Evolutionary conservation across 2,113 vertebrate genomes (phyloP), one percentile per base, ranked within the genome.

Genomic region (Gavialis gangeticus): DNA sequence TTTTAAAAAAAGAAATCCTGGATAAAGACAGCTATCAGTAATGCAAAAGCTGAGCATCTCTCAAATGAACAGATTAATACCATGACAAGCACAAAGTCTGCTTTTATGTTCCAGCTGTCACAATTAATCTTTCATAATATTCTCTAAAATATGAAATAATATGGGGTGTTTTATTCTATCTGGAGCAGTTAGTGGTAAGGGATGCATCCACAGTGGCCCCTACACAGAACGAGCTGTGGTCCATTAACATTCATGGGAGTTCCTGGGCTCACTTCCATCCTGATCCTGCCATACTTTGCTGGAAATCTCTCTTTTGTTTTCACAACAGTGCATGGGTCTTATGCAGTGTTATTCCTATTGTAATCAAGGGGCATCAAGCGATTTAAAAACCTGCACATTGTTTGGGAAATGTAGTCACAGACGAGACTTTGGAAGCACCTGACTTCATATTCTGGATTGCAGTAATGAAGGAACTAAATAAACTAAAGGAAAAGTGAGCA

Each of bases 311-410:
- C 30, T 34, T 22, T 75, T 1, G 30, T 89, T 93, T 90, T 28
- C 67, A 95, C 85, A 93, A 64, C 81, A 85, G 90, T 79, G 83
- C 83, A 95, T 63, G 84, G 84, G 77, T 81, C 93, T 91, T 64
- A 62, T 78, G 66, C 55, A 66, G 75, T 77, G 57, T 58, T 91
- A 63, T 22, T 76, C 18, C 66, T 16, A n/a, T 60, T 90, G 85
- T 37, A 91, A 86, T 96, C 76, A 90, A 82, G 25, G 64, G 66
- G 5, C 19, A 92, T 75, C 82, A 82, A 78, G 78, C 28, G 62
- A 3, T 1, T 93, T 80, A 90, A 93, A 95, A 62, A 84, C 10
- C 19, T 91, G 22, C 18, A 59, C 5, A 24, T 46, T 60, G 4
- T 85, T 94, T 85, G 83, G 59, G 93, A 96, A 91, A 92, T 76